Evolutionary conservation across 2,888 invertebrate genomes (phyloP), one percentile per base, ranked within the genome.

Genomic region (Zhuqinia jingwanae): DNA sequence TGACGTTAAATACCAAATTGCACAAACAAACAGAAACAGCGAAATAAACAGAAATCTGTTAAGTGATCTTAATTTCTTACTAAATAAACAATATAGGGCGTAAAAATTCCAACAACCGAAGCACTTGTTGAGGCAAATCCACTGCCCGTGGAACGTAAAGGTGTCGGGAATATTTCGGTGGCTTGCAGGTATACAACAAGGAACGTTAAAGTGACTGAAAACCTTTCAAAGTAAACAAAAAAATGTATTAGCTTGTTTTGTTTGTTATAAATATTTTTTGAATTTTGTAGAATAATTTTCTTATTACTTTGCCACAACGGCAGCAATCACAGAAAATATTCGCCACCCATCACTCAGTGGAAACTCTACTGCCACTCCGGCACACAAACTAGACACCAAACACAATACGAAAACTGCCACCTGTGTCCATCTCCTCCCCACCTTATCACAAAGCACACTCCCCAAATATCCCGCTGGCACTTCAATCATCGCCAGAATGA

Each of bases 161-260:
- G 94, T 0, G 95, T 87, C 0, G 95, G 95, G 92, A 95, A 95
- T 27, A 95, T 93, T 92, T 95, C 95, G 92, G 95, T 93, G 80
- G 94, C 94, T 89, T 95, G 94, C 76, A 95, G 92, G 91, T 94
- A 94, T 42, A 94, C 94, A n/a, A 94, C 93, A 90, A 94, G 94
- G 91, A 94, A 95, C 6, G 94, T 76, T 25, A 94, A 91, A 1
- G 94, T 94, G 76, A 94, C 65, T 13, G 79, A 76, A 50, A 90
- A 90, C 25, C 77, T 93, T 25, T 94, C 91, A n/a, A n/a, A 3
- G 94, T 94, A 79, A 94, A 68, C 11, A 86, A 65, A 58, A 58
- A 65, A 85, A 88, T 76, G 80, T 81, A 17, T 17, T n/a, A 68
- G 25, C 11, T 58, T 20, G 20, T 15, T 30, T 25, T 25, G 15